Evolutionary conservation across 2,797 vertebrate genomes (phyloP).

Genomic region (Enteromius fasciolatus): DNA sequence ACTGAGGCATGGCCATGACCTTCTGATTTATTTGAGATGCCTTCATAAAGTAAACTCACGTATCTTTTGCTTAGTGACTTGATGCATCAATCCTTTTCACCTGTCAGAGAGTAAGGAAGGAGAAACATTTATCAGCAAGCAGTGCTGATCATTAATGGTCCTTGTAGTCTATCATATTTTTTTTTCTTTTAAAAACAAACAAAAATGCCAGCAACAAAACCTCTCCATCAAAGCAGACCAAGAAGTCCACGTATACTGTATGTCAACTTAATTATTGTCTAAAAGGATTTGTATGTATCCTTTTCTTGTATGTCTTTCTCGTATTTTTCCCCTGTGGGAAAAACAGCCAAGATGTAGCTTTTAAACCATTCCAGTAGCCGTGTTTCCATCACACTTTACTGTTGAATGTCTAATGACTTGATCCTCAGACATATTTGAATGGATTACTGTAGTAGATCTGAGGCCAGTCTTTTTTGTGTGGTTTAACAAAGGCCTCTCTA

Average conservation of each 20-base stretch:
- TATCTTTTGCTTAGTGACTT: constrained; percentile 45
- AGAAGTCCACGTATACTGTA: neutral
- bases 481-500: constrained; percentile 11
- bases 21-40: constrained; percentile 54
- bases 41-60: constrained; percentile 46
- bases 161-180: neutral
- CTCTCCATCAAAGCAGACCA: neutral
- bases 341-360: neutral
- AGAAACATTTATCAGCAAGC: constrained; percentile 12
- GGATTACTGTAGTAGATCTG: constrained; percentile 73
- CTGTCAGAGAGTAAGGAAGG: constrained; percentile 17
- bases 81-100: constrained; percentile 38
- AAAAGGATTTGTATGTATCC: neutral
- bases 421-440: constrained; percentile 75
- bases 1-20: constrained; percentile 45
- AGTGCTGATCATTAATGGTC: constrained; percentile 7
- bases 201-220: neutral
- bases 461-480: constrained; percentile 65
- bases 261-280: neutral
- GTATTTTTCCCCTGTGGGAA: neutral
- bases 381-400: constrained; percentile 51
- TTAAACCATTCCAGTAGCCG: neutral
- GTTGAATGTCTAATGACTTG: constrained; percentile 67
- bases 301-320: neutral
- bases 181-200: neutral